Conservation (phyloP, 2,113 vertebrate genomes). For the Pollimyrus isidori region DNA sequence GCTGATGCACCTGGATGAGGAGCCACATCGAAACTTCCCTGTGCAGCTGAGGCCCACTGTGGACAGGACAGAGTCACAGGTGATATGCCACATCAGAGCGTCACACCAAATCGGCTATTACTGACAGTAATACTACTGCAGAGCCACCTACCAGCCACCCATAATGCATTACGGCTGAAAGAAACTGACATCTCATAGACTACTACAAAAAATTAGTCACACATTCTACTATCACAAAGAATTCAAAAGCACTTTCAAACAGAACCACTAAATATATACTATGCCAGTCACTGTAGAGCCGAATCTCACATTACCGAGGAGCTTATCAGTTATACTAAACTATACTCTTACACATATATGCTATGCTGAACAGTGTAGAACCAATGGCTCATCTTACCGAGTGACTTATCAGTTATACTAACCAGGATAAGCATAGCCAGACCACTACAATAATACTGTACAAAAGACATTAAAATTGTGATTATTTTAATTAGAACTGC, state of each 20-base stretch:
- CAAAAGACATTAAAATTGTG: background rate
- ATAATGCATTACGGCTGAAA: background rate
- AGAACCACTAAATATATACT: background rate
- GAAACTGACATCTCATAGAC: background rate
- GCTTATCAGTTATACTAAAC: background rate
- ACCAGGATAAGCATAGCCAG: background rate
- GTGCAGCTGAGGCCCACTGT: constrained; percentile 59
- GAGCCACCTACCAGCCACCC: background rate
- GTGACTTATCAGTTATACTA: background rate
- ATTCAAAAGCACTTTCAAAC: background rate
- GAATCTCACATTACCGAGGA: background rate
- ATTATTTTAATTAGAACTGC: background rate
- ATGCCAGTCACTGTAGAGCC: background rate
- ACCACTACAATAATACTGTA: background rate
- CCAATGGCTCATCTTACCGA: background rate
- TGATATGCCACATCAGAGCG: background rate
- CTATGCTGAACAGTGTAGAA: background rate
- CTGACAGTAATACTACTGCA: background rate
- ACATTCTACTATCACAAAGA: background rate
- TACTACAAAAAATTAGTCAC: background rate
- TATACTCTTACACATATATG: background rate
- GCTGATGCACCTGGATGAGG: constrained; percentile 50
- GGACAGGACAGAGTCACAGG: background rate
- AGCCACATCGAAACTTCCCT: constrained; percentile 58
- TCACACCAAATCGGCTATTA: too few species aligned